These are phyloP conservation scores for Threskiornis aethiopicus DNA, from an alignment of 2,797 vertebrate species.

Conservation along the genomic window DNA sequence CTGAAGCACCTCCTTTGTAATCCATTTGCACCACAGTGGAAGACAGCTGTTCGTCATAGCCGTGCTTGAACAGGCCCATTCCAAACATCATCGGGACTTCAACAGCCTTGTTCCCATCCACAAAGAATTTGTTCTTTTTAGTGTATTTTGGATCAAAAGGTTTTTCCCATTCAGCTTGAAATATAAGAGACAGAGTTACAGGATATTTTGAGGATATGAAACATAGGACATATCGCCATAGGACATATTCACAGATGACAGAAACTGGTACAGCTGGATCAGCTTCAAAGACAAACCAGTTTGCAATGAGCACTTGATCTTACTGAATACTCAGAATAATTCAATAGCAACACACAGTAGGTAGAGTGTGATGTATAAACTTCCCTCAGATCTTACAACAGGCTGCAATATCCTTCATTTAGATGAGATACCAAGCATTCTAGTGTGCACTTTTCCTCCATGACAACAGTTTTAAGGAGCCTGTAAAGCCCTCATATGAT, in stretches of 20 bases:
- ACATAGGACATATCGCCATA: background rate
- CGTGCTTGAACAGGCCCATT: conserved; percentile 78
- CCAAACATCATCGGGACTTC: conserved; percentile 91
- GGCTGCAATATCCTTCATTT: background rate
- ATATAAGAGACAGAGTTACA: conserved; percentile 23
- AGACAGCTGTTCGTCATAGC: conserved; percentile 76
- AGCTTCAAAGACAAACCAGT: background rate
- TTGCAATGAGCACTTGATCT: background rate
- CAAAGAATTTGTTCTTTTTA: conserved; percentile 76
- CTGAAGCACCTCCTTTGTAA: conserved; percentile 84
- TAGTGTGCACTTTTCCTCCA: background rate
- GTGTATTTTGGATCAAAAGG: conserved; percentile 83
- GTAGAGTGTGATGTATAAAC: background rate
- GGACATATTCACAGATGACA: background rate
- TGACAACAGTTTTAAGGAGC: background rate
- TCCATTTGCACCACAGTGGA: conserved; percentile 84
- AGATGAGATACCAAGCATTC: background rate
- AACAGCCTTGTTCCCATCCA: conserved; percentile 76
- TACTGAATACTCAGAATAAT: background rate
- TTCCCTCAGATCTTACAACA: background rate
- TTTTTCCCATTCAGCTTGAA: conserved; percentile 83
- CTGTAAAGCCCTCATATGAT: background rate
- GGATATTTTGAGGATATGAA: background rate
- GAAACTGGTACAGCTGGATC: background rate
- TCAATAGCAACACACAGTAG: background rate